Evolutionary conservation across 2,888 invertebrate genomes (phyloP).

Genomic region (Peribatodes rhomboidaria): DNA sequence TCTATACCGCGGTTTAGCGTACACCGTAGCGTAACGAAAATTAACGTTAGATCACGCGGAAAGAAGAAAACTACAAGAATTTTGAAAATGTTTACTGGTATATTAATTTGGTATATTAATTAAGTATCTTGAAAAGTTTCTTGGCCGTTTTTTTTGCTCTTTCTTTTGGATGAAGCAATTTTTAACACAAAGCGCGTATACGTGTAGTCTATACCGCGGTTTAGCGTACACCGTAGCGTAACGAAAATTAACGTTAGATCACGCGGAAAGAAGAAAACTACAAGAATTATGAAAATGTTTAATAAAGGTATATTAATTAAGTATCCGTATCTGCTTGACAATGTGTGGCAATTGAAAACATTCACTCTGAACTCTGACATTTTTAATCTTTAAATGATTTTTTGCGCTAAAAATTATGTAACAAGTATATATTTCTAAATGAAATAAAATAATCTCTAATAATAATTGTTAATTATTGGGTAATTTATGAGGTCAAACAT

Average conservation of each 20-base stretch:
- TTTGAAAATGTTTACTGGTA: not conserved
- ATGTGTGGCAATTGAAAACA: slow-evolving; percentile 17
- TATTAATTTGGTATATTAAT: not conserved
- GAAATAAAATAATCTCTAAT: slow-evolving; percentile 8
- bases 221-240: too few species aligned
- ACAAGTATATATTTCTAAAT: not conserved
- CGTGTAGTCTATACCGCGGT: too few species aligned
- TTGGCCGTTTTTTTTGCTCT: too few species aligned
- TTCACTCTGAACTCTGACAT: slow-evolving; percentile 20
- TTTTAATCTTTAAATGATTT: slow-evolving; percentile 24
- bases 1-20: too few species aligned
- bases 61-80: slow-evolving; percentile 1
- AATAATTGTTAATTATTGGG: not conserved
- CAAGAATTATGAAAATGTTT: not conserved
- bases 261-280: too few species aligned
- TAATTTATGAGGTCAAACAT: not conserved
- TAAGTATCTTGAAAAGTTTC: too few species aligned
- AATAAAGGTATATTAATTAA: slow-evolving; percentile 3
- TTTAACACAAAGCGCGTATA: too few species aligned
- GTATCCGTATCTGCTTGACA: slow-evolving; percentile 9
- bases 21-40: too few species aligned
- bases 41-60: too few species aligned
- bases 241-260: too few species aligned
- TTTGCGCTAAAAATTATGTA: slow-evolving; percentile 8
- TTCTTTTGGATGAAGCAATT: too few species aligned